Evolutionary conservation across 2,113 vertebrate genomes (phyloP).

Genomic region (Lasiurus cinereus): DNA sequence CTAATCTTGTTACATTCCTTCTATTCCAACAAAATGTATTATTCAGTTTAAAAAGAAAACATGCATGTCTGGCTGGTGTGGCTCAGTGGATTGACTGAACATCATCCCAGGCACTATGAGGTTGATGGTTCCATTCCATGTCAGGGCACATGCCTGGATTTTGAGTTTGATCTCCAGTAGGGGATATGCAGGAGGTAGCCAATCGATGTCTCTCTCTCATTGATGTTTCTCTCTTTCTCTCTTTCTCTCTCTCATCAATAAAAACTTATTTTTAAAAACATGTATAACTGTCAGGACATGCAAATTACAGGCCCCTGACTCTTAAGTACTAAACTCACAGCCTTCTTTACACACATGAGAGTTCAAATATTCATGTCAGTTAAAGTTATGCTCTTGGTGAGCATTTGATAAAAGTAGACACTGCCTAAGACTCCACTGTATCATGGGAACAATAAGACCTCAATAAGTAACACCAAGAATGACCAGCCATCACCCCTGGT

Average conservation of each 20-base stretch:
- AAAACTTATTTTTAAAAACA: constrained; percentile 1
- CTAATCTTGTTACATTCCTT: not conserved
- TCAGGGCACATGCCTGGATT: no score
- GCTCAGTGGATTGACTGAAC: no score
- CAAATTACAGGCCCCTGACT: constrained; percentile 1
- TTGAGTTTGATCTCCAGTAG: no score
- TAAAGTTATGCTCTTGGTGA: constrained; percentile 27
- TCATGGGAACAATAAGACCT: not conserved
- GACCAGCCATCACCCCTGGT: not conserved
- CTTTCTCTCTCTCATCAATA: no score
- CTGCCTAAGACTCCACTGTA: not conserved
- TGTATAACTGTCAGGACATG: not conserved
- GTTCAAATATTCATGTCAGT: not conserved
- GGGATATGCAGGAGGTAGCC: no score
- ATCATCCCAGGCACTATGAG: no score
- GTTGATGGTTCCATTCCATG: no score
- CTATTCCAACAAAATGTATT: not conserved
- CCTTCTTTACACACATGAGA: constrained; percentile 14
- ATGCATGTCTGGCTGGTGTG: no score
- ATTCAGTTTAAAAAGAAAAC: not conserved
- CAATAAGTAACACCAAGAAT: not conserved
- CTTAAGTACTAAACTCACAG: not conserved
- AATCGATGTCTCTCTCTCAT: no score
- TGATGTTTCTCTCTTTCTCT: not conserved
- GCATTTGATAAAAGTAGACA: constrained; percentile 16